These are phyloP conservation scores for Periplaneta americana DNA, from an alignment of 1,140 invertebrate genomes.

Conservation along the genomic window DNA sequence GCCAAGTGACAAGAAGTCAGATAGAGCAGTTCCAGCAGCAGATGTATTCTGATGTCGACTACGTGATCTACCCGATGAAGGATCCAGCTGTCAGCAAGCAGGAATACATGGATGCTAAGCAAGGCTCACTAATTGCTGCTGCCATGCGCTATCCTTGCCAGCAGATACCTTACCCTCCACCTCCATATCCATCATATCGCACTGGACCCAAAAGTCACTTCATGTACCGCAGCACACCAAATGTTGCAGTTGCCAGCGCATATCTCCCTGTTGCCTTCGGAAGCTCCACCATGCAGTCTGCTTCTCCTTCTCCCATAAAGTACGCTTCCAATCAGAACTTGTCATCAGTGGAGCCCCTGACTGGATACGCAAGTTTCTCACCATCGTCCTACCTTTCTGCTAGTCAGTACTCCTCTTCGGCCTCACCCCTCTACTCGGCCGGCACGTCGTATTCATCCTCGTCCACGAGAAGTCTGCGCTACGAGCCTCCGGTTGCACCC, in stretches of 20 bases:
- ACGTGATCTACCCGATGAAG: slow-evolving; percentile 82
- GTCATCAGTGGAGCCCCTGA: slow-evolving; percentile 27
- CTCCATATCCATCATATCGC: slow-evolving; percentile 46
- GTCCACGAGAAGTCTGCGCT: slow-evolving; percentile 42
- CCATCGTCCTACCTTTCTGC: slow-evolving; percentile 48
- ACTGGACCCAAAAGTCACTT: slow-evolving; percentile 53
- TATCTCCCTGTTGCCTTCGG: slow-evolving; percentile 24
- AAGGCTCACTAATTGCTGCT: slow-evolving; percentile 57
- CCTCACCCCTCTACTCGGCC: slow-evolving; percentile 44
- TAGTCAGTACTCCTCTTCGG: slow-evolving; percentile 43
- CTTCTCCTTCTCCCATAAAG: slow-evolving; percentile 21
- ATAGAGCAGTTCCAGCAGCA: slow-evolving; percentile 81
- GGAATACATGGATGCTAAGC: slow-evolving; percentile 82
- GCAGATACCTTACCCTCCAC: slow-evolving; percentile 33
- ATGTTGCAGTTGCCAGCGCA: slow-evolving; percentile 41
- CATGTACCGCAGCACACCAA: slow-evolving; percentile 75
- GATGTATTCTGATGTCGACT: slow-evolving; percentile 82
- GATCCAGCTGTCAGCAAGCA: slow-evolving; percentile 83
- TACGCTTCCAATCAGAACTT: slow-evolving; percentile 55
- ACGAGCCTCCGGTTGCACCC: slow-evolving; percentile 38
- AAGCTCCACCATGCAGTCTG: slow-evolving; percentile 13
- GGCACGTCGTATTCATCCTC: slow-evolving; percentile 40
- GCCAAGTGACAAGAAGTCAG: slow-evolving; percentile 66
- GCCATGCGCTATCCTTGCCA: slow-evolving; percentile 35
- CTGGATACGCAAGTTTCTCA: slow-evolving; percentile 24